Conservation (phyloP, 2,888 invertebrate species). For the Erannis defoliaria region DNA sequence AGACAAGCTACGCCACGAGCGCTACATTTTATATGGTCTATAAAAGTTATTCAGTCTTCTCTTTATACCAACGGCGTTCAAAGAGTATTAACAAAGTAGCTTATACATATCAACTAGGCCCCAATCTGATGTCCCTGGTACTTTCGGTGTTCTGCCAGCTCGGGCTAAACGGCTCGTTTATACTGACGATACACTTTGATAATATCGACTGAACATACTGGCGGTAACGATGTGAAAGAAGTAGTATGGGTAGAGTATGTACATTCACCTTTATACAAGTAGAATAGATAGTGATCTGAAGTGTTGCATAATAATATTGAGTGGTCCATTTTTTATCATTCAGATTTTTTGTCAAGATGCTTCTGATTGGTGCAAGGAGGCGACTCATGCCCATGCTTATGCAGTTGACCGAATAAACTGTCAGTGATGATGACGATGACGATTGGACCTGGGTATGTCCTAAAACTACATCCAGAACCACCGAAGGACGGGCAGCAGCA, state of each 20-base stretch:
- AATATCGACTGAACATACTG: constrained; percentile 37
- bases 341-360: too few relatives aligned
- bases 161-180: constrained; percentile 35
- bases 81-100: constrained; percentile 29
- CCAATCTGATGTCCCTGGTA: constrained; percentile 24
- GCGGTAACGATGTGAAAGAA: constrained; percentile 15
- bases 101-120: constrained; percentile 36
- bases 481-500: too few relatives aligned
- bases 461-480: too few relatives aligned
- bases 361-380: too few relatives aligned
- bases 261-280: not conserved
- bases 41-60: constrained; percentile 10
- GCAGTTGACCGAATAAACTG: too few relatives aligned
- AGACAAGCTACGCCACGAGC: too few relatives aligned
- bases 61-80: constrained; percentile 17
- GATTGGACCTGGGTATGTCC: too few relatives aligned
- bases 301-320: too few relatives aligned
- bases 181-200: constrained; percentile 36
- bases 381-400: too few relatives aligned
- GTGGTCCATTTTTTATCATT: too few relatives aligned
- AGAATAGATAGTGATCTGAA: too few relatives aligned
- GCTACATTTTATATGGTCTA: not conserved
- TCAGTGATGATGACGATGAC: too few relatives aligned
- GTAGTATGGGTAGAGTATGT: constrained; percentile 14
- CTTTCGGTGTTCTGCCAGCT: constrained; percentile 4